Percentiles rank a stretch among this genome's conserved stretches.
Conservation (phyloP, 2,113 vertebrate species). For the Vulpes vulpes region DNA sequence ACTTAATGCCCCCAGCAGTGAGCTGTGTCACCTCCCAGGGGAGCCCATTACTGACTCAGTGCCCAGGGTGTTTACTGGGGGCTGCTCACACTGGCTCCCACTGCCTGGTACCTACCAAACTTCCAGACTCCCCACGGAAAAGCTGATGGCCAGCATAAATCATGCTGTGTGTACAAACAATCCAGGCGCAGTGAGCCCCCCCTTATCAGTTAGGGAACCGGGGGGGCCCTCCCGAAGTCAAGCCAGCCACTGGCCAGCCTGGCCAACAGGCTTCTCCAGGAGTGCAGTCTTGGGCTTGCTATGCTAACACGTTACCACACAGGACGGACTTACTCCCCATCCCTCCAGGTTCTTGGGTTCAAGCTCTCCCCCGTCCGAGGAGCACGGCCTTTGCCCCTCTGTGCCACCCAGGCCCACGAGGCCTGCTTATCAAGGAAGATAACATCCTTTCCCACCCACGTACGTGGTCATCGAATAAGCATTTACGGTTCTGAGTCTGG, state of each 20-base stretch:
- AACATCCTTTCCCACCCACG: background rate
- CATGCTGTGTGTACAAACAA: background rate
- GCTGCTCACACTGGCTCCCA: fast-evolving
- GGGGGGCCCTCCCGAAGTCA: background rate
- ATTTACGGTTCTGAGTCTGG: background rate
- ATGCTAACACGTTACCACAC: fast-evolving
- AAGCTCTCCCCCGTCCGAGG: fast-evolving
- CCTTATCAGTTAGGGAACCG: background rate
- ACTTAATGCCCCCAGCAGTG: fast-evolving
- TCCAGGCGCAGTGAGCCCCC: background rate
- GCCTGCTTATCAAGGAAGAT: background rate
- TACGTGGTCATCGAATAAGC: fast-evolving
- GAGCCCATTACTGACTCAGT: background rate
- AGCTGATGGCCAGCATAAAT: background rate
- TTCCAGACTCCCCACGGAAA: background rate
- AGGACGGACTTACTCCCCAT: background rate
- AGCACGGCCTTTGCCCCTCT: background rate
- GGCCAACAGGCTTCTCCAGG: background rate
- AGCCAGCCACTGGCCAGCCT: background rate
- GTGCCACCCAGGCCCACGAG: background rate
- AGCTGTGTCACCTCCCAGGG: no score
- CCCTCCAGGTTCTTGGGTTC: background rate
- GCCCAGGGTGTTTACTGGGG: background rate
- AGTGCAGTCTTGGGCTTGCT: background rate
- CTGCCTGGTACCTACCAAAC: background rate